Evolutionary conservation across 2,888 invertebrate species (phyloP).

Genomic region (Mimachlamys varia): DNA sequence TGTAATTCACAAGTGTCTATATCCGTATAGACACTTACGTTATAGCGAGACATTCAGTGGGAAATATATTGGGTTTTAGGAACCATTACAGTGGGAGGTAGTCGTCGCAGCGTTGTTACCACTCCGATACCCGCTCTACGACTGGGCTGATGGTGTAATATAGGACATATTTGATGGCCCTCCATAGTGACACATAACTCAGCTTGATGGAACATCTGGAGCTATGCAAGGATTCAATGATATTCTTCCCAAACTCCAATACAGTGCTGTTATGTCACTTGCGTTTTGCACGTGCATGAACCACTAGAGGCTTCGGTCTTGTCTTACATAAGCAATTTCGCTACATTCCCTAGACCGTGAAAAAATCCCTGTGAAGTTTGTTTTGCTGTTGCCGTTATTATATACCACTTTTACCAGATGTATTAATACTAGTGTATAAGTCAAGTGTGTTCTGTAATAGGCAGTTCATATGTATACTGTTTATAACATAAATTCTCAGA

Average conservation of each 20-base stretch:
- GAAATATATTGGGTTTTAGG: neutral
- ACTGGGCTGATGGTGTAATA: neutral
- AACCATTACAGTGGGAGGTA: neutral
- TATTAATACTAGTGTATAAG: neutral
- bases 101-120: neutral
- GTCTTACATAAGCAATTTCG: conserved; percentile 34
- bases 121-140: neutral
- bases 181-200: neutral
- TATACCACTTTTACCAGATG: conserved; percentile 7
- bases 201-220: neutral
- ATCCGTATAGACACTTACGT: neutral
- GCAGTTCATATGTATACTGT: neutral
- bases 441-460: neutral
- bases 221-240: neutral
- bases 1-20: neutral
- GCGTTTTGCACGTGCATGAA: conserved; percentile 11
- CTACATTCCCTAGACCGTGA: conserved; percentile 29
- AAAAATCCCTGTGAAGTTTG: conserved; percentile 27
- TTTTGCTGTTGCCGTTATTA: neutral
- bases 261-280: neutral
- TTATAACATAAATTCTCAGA: neutral
- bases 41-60: neutral
- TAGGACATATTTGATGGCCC: conserved; percentile 9
- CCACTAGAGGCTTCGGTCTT: neutral
- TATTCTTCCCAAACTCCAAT: neutral